Evolutionary conservation across 2,797 vertebrate genomes (phyloP).

Genomic region (Labroides dimidiatus): DNA sequence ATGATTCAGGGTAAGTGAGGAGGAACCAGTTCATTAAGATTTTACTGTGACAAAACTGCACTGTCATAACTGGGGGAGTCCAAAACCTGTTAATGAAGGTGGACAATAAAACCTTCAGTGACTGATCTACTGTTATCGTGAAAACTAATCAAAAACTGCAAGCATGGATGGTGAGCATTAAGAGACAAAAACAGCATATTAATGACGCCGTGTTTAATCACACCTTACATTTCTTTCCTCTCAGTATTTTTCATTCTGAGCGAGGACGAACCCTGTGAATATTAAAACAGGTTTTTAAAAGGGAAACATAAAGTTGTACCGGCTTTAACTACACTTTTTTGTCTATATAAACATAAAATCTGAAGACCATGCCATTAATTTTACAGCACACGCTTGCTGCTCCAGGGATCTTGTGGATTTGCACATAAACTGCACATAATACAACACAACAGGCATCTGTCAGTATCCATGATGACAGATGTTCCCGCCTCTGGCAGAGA

Average conservation of each 20-base stretch:
- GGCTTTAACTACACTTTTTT: neutral
- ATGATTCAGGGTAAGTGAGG: constrained; percentile 24
- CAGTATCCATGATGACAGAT: constrained; percentile 65
- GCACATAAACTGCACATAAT: constrained; percentile 52
- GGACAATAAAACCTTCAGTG: constrained; percentile 11
- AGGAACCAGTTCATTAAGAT: constrained; percentile 27
- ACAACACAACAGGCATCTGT: constrained; percentile 57
- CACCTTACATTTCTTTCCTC: too few relatives aligned
- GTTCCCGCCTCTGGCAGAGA: constrained; percentile 50
- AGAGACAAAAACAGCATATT: neutral
- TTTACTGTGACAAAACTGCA: constrained; percentile 26
- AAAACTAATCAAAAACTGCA: constrained; percentile 11
- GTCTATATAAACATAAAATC: constrained; percentile 23
- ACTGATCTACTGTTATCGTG: neutral
- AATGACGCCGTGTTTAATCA: constrained; percentile 2
- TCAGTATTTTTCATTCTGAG: neutral
- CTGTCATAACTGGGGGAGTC: neutral
- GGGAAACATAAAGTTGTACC: neutral
- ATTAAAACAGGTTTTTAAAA: neutral
- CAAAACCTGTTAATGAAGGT: constrained; percentile 2
- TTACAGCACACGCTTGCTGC: constrained; percentile 23
- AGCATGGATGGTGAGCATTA: neutral
- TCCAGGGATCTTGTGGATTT: constrained; percentile 36
- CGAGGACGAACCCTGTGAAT: neutral
- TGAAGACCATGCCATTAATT: constrained; percentile 24